These are phyloP conservation scores for Stenolophus ochropezus DNA, from an alignment of 2,888 invertebrate species.

Conservation along the genomic window DNA sequence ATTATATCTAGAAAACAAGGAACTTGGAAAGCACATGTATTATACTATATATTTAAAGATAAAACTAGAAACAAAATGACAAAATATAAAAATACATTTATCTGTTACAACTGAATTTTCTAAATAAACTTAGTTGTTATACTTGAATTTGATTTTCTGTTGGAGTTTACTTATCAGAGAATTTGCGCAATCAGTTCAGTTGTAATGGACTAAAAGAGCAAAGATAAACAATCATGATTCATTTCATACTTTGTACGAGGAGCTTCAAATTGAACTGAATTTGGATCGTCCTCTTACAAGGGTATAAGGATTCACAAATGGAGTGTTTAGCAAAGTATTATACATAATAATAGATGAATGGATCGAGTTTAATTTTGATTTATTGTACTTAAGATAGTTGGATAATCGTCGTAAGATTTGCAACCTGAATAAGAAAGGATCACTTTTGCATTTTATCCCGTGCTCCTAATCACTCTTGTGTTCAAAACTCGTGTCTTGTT, in stretches of 20 bases:
- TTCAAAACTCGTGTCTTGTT: constrained; percentile 52
- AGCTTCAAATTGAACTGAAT: background rate
- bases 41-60: constrained; percentile 44
- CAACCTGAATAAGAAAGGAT: constrained; percentile 27
- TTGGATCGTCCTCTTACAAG: background rate
- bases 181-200: constrained; percentile 12
- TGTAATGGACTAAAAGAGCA: constrained; percentile 25
- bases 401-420: constrained; percentile 27
- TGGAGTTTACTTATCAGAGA: background rate
- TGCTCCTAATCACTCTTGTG: constrained; percentile 53
- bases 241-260: constrained; percentile 39
- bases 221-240: constrained; percentile 17
- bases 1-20: constrained; percentile 55
- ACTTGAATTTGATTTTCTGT: constrained; percentile 5
- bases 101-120: constrained; percentile 36
- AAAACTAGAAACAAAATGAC: constrained; percentile 29
- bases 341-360: constrained; percentile 22
- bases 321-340: constrained; percentile 32
- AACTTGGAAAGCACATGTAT: constrained; percentile 57
- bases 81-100: constrained; percentile 27
- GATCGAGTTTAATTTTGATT: constrained; percentile 17
- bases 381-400: constrained; percentile 34
- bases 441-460: constrained; percentile 44
- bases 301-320: constrained; percentile 17
- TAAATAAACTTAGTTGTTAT: constrained; percentile 31